Conservation (phyloP, 2,888 invertebrate species). For the Hylaea fasciaria region DNA sequence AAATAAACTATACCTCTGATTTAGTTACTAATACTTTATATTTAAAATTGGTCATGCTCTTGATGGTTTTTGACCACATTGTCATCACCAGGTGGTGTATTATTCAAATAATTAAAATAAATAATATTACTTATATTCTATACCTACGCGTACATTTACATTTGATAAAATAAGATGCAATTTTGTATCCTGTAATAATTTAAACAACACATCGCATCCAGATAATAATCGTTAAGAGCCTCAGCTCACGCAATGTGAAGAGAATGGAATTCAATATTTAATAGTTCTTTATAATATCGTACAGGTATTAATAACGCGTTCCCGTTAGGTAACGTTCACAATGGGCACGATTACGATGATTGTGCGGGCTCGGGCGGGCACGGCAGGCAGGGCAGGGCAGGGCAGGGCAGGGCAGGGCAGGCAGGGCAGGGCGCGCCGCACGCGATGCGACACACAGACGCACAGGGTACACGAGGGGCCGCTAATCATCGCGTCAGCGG, state of each 20-base stretch:
- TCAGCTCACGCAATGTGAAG: background rate
- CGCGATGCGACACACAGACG: constrained; percentile 23
- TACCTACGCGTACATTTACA: too few species aligned
- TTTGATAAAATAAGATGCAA: too few species aligned
- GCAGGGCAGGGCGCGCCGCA: constrained; percentile 8
- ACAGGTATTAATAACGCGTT: background rate
- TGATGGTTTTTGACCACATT: background rate
- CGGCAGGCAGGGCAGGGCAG: background rate
- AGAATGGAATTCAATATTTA: constrained; percentile 1
- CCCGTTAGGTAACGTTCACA: constrained; percentile 12
- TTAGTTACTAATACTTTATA: too few species aligned
- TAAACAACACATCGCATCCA: background rate
- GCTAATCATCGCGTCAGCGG: constrained; percentile 20
- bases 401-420: too few species aligned
- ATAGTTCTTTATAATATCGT: constrained; percentile 1
- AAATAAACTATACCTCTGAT: too few species aligned
- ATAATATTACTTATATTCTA: too few species aligned
- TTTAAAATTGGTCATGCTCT: background rate
- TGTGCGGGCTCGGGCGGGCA: background rate
- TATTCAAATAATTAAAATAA: background rate
- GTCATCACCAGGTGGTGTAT: background rate
- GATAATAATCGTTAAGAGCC: background rate
- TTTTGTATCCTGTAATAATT: too few species aligned
- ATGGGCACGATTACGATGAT: constrained; percentile 8
- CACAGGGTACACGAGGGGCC: constrained; percentile 8